Evolutionary conservation across 2,797 vertebrate species (phyloP).

Genomic region (Enteromius thamalakanensis): DNA sequence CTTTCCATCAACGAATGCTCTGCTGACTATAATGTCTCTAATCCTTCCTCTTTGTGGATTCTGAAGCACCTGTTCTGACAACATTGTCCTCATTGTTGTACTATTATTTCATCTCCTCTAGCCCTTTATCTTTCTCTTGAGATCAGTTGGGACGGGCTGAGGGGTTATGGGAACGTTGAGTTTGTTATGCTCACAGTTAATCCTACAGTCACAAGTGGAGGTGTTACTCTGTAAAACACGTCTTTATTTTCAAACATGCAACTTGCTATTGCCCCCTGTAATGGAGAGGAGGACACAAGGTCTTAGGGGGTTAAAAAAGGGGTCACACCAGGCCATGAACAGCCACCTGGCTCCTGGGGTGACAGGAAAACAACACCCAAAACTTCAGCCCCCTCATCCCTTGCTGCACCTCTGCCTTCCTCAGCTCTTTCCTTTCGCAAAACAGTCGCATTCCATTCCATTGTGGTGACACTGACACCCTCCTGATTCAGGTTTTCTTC

Average conservation of each 20-base stretch:
- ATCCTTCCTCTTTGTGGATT: constrained; percentile 21
- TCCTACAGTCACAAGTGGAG: background rate
- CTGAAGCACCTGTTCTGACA: constrained; percentile 38
- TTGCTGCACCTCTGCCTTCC: constrained; percentile 50
- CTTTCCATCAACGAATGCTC: constrained; percentile 1
- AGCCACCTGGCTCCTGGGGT: constrained; percentile 67
- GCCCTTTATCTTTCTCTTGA: constrained; percentile 25
- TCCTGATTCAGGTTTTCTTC: constrained; percentile 3
- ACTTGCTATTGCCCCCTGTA: constrained; percentile 49
- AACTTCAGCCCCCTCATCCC: constrained; percentile 39
- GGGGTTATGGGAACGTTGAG: constrained; percentile 12
- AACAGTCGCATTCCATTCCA: constrained; percentile 70
- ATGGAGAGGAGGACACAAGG: constrained; percentile 14
- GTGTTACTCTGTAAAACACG: constrained; percentile 23
- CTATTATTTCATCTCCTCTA: constrained; percentile 5
- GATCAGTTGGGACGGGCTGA: constrained; percentile 19
- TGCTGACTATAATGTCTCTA: background rate
- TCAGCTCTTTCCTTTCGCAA: constrained; percentile 64
- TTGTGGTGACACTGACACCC: constrained; percentile 61
- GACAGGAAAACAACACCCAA: constrained; percentile 56
- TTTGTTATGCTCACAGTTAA: constrained; percentile 14
- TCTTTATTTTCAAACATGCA: constrained; percentile 55
- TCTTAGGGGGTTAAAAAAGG: constrained; percentile 2
- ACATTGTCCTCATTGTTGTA: constrained; percentile 32
- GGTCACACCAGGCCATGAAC: constrained; percentile 55